Evolutionary conservation across 2,113 vertebrate genomes (phyloP), one percentile per base, ranked within the genome.

Genomic region (Callopanchax toddi): DNA sequence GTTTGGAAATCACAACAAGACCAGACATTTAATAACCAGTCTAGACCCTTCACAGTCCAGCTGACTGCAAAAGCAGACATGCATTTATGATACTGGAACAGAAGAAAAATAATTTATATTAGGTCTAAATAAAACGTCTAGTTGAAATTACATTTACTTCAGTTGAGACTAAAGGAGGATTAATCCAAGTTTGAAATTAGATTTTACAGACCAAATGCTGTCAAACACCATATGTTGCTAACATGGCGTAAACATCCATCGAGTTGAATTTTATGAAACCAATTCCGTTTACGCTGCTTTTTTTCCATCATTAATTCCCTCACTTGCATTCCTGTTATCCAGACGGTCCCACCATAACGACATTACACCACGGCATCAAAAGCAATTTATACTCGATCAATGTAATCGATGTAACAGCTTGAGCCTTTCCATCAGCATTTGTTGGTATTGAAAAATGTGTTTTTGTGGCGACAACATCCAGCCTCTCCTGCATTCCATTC

Each of bases 371-470:
- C 56, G 48, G 69, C 68, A 74, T 83, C 71, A 65, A 90, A 86
- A 86, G 73, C 74, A 81, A 84, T 87, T 88, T 81, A 65, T 75
- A 81, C 85, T 21, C 36, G 36, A 83, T 87, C 85, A 84, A 84
- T 89, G 85, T 21, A 59, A 87, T 86, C 86, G 82, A 90, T 87
- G 86, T 18, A 63, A 57, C 87, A 86, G 86, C 85, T 77, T 56
- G 82, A 74, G 63, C 79, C 78, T 76, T 82, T 87, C 70, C 75
- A 87, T 85, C 70, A 59, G 71, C 49, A 32, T 78, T 87, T 79
- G 76, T 82, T 88, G 86, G 78, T 62, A 74, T 11, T 67, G 71
- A 12, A 79, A 85, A 87, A 82, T 78, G 79, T 50, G 53, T 25
- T 37, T 25, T 21, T 32, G 53, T 66, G n/a, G 20, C 26, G 5